Evolutionary conservation across 2,113 vertebrate species (phyloP).

Genomic region (Neomonachus schauinslandi): DNA sequence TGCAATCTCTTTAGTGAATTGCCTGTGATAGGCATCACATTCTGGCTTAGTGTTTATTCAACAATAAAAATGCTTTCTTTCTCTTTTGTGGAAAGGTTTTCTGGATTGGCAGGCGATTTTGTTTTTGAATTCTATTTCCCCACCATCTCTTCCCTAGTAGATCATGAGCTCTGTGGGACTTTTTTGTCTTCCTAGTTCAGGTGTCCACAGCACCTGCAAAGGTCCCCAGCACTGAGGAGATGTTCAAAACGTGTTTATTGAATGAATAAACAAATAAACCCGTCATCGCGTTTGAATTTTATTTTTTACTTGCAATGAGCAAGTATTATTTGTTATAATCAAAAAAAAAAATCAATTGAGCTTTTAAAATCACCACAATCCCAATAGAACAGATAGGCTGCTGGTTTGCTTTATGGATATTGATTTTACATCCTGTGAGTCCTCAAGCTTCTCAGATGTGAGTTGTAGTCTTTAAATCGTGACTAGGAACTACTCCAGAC

Average conservation of each 20-base stretch:
- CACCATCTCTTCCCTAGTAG: background rate
- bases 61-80: background rate
- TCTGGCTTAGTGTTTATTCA: background rate
- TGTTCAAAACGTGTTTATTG: background rate
- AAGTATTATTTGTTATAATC: background rate
- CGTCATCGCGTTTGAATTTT: background rate
- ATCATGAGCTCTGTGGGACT: fast-evolving
- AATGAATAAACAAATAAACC: background rate
- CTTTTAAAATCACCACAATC: background rate
- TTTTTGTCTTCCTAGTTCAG: background rate
- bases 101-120: background rate
- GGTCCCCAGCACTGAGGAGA: background rate
- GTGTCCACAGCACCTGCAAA: background rate
- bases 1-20: background rate
- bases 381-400: no score
- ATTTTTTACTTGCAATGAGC: background rate
- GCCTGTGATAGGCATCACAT: background rate
- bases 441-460: background rate
- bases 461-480: background rate
- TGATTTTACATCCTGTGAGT: background rate
- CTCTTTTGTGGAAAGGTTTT: background rate
- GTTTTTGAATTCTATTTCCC: background rate
- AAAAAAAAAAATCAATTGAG: background rate
- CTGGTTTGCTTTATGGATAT: background rate
- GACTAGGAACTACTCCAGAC: background rate